These are phyloP conservation scores for Chaetogeoica ovagalla DNA, from an alignment of 2,888 invertebrate genomes.

Conservation along the genomic window DNA sequence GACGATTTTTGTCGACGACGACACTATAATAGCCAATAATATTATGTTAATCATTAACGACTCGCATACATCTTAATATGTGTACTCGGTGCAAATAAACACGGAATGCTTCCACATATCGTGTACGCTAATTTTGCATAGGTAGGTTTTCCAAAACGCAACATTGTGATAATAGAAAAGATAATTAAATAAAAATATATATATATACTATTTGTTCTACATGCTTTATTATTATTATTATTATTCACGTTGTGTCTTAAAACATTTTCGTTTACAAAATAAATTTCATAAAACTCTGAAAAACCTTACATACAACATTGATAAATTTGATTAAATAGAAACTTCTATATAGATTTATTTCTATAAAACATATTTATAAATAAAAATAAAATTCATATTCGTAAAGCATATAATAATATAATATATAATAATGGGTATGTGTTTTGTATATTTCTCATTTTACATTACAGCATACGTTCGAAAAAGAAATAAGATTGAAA, in stretches of 20 bases:
- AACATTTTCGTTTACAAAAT: slow-evolving; percentile 48
- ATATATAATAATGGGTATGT: slow-evolving; percentile 9
- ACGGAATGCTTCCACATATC: too few relatives aligned
- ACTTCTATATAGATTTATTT: slow-evolving; percentile 31
- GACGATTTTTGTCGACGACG: too few relatives aligned
- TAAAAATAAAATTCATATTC: slow-evolving; percentile 37
- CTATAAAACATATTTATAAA: slow-evolving; percentile 39
- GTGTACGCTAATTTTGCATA: too few relatives aligned
- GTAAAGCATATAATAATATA: slow-evolving; percentile 13
- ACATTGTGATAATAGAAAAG: background rate
- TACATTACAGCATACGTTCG: background rate
- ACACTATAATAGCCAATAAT: too few relatives aligned
- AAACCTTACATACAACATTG: slow-evolving; percentile 48
- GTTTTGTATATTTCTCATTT: background rate
- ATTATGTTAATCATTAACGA: too few relatives aligned
- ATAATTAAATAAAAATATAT: background rate
- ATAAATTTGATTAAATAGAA: slow-evolving; percentile 52
- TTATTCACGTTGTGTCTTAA: slow-evolving; percentile 30
- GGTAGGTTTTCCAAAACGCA: background rate
- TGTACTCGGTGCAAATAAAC: too few relatives aligned
- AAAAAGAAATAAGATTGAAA: slow-evolving; percentile 19
- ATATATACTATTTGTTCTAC: slow-evolving; percentile 35
- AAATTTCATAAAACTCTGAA: slow-evolving; percentile 47
- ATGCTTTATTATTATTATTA: slow-evolving; percentile 38
- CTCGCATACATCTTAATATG: too few relatives aligned